phyloP scores from a whole-genome alignment of 2,888 invertebrate species.

The Euzophera pinguis region DNA sequence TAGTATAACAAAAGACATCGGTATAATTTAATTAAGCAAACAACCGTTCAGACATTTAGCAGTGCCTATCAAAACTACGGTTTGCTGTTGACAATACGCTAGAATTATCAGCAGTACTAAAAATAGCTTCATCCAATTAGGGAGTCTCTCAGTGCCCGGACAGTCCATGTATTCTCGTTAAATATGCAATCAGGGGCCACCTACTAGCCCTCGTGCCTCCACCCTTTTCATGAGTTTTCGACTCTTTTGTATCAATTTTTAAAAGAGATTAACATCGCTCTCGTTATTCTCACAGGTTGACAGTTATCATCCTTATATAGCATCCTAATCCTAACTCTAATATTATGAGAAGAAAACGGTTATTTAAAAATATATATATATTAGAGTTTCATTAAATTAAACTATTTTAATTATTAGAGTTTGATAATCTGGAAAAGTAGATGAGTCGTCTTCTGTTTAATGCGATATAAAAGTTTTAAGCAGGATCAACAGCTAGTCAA shows the following conservation, averaged over 20 bases:
- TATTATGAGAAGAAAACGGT: no score
- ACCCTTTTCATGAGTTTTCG: constrained; percentile 22
- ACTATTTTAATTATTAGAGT: no score
- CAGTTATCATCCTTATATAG: background rate
- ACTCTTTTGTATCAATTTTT: constrained; percentile 1
- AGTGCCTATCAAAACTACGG: constrained; percentile 15
- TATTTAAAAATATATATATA: no score
- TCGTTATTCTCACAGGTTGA: background rate
- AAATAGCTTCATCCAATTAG: constrained; percentile 47
- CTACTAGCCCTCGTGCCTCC: constrained; percentile 12
- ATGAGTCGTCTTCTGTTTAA: no score
- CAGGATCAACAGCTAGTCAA: no score
- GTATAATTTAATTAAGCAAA: constrained; percentile 2
- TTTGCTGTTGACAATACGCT: constrained; percentile 23
- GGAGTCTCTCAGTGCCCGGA: constrained; percentile 26
- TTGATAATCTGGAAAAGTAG: no score
- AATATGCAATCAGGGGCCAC: constrained; percentile 47
- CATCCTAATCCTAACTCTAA: no score
- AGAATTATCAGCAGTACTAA: constrained; percentile 32
- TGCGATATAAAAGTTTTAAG: no score
- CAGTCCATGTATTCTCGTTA: constrained; percentile 49
- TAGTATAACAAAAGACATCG: no score
- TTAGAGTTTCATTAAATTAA: no score
- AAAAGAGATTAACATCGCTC: background rate
- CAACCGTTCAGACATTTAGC: constrained; percentile 10